phyloP scores from a whole-genome alignment of 2,888 invertebrate genomes.

The Bruchidius siliquastri region DNA sequence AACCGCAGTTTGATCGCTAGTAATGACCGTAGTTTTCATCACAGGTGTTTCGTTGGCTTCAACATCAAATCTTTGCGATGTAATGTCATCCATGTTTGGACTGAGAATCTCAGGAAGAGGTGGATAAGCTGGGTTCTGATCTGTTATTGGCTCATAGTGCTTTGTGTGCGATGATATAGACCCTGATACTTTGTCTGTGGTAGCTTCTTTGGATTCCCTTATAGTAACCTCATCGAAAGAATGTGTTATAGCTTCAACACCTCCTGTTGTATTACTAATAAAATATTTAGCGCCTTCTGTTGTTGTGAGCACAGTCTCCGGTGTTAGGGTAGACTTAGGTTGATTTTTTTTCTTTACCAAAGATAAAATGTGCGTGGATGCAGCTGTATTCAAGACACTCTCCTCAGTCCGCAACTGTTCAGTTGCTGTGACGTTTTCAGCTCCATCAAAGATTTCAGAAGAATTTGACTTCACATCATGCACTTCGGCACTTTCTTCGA shows the following conservation, averaged over 20 bases:
- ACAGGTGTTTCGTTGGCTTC: conserved; percentile 17
- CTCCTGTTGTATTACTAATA: not conserved
- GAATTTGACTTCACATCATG: conserved; percentile 25
- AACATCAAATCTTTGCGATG: conserved; percentile 22
- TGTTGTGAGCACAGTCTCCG: no score
- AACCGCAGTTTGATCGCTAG: no score
- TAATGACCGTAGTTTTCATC: no score
- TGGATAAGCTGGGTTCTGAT: conserved; percentile 53
- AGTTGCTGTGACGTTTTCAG: no score
- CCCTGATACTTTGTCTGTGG: not conserved
- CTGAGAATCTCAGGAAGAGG: conserved; percentile 52
- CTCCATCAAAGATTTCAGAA: no score
- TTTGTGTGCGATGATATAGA: conserved; percentile 3
- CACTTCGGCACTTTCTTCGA: conserved; percentile 29
- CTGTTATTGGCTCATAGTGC: conserved; percentile 20
- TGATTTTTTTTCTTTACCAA: conserved; percentile 31
- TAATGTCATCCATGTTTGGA: conserved; percentile 26
- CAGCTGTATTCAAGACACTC: conserved; percentile 18
- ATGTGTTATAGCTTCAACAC: no score
- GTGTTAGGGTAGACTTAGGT: conserved; percentile 14
- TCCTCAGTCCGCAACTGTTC: conserved; percentile 1
- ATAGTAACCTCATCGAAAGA: conserved; percentile 13
- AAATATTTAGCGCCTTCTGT: no score
- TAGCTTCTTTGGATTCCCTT: conserved; percentile 9
- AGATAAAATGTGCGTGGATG: conserved; percentile 33